A percentile compares a stretch with the other conserved stretches of the same genome.
These are phyloP conservation scores for Champsocephalus esox DNA, from an alignment of 2,797 vertebrate genomes.

Conservation along the genomic window DNA sequence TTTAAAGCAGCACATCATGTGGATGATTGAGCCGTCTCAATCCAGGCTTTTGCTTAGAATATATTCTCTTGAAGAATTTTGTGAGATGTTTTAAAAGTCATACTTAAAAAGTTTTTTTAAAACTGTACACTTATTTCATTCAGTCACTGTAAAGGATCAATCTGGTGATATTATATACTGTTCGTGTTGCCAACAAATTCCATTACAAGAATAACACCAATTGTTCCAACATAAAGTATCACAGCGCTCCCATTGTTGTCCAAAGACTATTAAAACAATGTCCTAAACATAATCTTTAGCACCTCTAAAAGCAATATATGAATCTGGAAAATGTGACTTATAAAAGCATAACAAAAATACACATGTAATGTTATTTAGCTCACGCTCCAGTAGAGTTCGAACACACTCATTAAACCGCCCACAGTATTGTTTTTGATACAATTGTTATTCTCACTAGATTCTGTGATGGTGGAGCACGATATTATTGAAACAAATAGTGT, in stretches of 20 bases:
- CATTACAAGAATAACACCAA: neutral
- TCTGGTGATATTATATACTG: neutral
- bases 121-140: neutral
- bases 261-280: no score
- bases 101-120: neutral
- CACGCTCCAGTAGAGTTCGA: neutral
- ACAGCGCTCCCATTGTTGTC: neutral
- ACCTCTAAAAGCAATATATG: neutral
- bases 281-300: neutral
- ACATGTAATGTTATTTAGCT: no score
- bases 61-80: neutral
- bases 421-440: neutral
- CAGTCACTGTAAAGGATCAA: neutral
- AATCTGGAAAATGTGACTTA: no score
- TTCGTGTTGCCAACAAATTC: neutral
- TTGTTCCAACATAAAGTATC: neutral
- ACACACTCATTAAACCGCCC: neutral
- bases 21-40: neutral
- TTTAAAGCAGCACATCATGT: neutral
- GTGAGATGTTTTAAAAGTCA: neutral
- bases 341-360: no score
- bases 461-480: neutral
- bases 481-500: neutral
- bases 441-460: constrained; percentile 1
- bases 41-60: neutral